Evolutionary conservation across 2,888 invertebrate genomes (phyloP).

Genomic region (Melikaiella ostensackeni): DNA sequence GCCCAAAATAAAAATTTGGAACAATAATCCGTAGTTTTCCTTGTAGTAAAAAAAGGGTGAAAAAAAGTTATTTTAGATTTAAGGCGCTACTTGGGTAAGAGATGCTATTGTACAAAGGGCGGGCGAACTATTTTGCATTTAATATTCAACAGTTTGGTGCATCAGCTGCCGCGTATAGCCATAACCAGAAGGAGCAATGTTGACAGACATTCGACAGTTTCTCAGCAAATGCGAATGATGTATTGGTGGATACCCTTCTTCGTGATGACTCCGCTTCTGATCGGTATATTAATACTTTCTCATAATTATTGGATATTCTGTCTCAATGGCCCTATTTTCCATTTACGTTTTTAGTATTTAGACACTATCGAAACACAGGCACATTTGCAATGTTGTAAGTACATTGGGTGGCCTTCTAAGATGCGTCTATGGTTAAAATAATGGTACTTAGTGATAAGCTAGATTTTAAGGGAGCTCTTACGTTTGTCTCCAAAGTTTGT

Average conservation of each 20-base stretch:
- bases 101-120: slow-evolving; percentile 62
- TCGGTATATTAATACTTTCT: slow-evolving; percentile 71
- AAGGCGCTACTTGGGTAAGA: slow-evolving; percentile 62
- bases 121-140: slow-evolving; percentile 75
- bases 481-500: slow-evolving; percentile 70
- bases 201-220: slow-evolving; percentile 66
- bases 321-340: slow-evolving; percentile 48
- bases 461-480: slow-evolving; percentile 61
- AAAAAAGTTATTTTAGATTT: slow-evolving; percentile 64
- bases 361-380: slow-evolving; percentile 64
- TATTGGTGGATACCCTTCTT: slow-evolving; percentile 70
- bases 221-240: slow-evolving; percentile 66
- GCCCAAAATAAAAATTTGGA: slow-evolving; percentile 48
- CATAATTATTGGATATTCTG: slow-evolving; percentile 64
- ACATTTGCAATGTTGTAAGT: slow-evolving; percentile 75
- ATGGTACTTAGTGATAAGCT: slow-evolving; percentile 60
- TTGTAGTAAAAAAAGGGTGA: slow-evolving; percentile 58
- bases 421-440: slow-evolving; percentile 66
- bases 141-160: slow-evolving; percentile 76
- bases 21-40: slow-evolving; percentile 63
- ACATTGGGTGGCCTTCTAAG: slow-evolving; percentile 72
- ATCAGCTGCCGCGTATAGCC: slow-evolving; percentile 66
- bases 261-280: slow-evolving; percentile 72
- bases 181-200: slow-evolving; percentile 68
- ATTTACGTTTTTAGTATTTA: slow-evolving; percentile 61